Conservation (phyloP, 2,113 vertebrate genomes). For the Ochotona curzoniae region DNA sequence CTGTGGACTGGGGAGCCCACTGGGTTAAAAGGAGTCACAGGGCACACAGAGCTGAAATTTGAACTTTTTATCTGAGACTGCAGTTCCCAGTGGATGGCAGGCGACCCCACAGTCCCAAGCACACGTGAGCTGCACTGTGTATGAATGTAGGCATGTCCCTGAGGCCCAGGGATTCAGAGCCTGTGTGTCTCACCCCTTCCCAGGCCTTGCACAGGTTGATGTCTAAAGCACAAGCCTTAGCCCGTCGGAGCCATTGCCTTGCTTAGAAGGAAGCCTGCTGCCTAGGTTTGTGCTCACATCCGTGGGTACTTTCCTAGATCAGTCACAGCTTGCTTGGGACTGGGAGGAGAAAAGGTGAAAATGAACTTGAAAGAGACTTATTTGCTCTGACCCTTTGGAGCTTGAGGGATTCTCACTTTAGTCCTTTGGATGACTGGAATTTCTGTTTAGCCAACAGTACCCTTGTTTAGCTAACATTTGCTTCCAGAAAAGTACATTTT, state of each 20-base stretch:
- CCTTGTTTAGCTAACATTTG: slow-evolving; percentile 40
- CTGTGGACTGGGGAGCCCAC: background rate
- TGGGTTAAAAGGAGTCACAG: background rate
- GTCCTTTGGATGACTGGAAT: background rate
- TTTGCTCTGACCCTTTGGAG: background rate
- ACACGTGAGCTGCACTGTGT: background rate
- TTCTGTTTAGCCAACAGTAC: slow-evolving; percentile 11
- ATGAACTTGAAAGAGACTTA: background rate
- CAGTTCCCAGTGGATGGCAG: background rate
- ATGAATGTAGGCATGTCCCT: background rate
- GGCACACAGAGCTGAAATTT: background rate
- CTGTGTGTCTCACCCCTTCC: rapidly evolving
- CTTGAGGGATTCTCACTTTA: background rate
- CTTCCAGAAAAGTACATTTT: slow-evolving; percentile 46
- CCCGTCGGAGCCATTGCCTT: background rate
- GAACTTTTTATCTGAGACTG: background rate
- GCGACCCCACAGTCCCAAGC: background rate
- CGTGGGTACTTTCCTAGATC: background rate
- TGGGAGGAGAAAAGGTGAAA: background rate
- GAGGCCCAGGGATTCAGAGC: background rate
- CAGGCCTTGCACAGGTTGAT: rapidly evolving
- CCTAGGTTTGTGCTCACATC: background rate
- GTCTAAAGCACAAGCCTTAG: background rate
- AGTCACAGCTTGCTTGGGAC: background rate
- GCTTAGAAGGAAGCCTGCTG: background rate